A percentile compares a stretch with the other conserved stretches of the same genome.
These are phyloP conservation scores for Microctonus hyperodae DNA, from an alignment of 2,888 invertebrate species.

Conservation along the genomic window DNA sequence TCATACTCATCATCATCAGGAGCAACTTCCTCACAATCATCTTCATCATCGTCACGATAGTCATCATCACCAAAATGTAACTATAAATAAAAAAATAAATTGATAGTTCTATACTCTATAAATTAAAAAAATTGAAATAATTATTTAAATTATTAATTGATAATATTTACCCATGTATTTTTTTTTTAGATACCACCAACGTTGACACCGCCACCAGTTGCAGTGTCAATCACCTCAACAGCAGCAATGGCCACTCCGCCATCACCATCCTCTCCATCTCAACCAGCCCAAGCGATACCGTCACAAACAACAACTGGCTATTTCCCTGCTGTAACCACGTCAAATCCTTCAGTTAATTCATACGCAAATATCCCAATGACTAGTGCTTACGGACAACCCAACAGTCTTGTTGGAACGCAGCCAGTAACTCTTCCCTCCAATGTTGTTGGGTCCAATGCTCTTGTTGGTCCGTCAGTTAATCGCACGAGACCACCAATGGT, in stretches of 20 bases:
- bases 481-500: slow-evolving; percentile 75
- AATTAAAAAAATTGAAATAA: too few species aligned
- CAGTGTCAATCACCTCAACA: slow-evolving; percentile 21
- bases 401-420: slow-evolving; percentile 49
- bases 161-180: not conserved
- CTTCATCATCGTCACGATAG: slow-evolving; percentile 58
- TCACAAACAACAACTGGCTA: slow-evolving; percentile 45
- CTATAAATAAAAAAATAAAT: too few species aligned
- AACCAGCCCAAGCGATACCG: slow-evolving; percentile 38
- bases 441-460: slow-evolving; percentile 30
- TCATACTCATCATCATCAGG: slow-evolving; percentile 63
- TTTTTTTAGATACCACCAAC: slow-evolving; percentile 36
- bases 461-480: slow-evolving; percentile 67
- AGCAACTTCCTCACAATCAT: slow-evolving; percentile 42
- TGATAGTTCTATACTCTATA: too few species aligned
- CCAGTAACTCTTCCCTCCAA: slow-evolving; percentile 45
- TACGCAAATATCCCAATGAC: slow-evolving; percentile 51
- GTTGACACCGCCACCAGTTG: slow-evolving; percentile 37
- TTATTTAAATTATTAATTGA: too few species aligned
- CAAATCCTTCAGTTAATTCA: slow-evolving; percentile 35
- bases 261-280: slow-evolving; percentile 34
- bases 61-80: slow-evolving; percentile 57
- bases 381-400: slow-evolving; percentile 51
- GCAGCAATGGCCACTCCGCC: slow-evolving; percentile 22
- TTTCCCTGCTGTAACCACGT: slow-evolving; percentile 63